Base-by-base conservation (phyloP, 2,888 invertebrate genomes). In the Labia minor region DNA sequence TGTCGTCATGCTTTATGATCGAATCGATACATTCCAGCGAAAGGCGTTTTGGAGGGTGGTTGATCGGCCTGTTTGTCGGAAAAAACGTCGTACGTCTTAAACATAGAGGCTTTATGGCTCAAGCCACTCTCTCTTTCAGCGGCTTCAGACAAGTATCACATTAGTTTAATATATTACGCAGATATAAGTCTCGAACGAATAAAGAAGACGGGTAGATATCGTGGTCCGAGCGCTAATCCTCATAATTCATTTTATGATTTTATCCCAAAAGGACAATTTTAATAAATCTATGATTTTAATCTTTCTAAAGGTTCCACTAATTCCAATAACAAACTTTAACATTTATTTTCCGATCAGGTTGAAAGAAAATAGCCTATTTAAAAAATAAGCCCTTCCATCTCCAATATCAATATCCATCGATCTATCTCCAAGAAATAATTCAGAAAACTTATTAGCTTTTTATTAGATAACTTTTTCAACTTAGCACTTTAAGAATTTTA, bases 1-100 rank as follows among this genome's bases (percentile, higher is more conserved):
- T 49, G 49, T 49, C 49, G 49, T 49, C 49, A 49, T 49, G 49
- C 49, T 49, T 49, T 49, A 49, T 49, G 49, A 49, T 49, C 49
- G 49, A 49, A 49, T 49, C 49, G 49, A 49, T 49, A 49, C 49
- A 49, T 49, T 49, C 49, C 49, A 49, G 16, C n/a, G n/a, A n/a
- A n/a, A n/a, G n/a, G n/a, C n/a, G n/a, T n/a, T n/a, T n/a, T n/a
- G n/a, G n/a, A n/a, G n/a, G n/a, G n/a, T n/a, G n/a, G 49, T 4
- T 49, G n/a, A 8, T n/a, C 3, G 49, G 2, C n/a, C 2, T 4
- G 49, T 3, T 49, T 4, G 8, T 49, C 14, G 14, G 49, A 14
- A 49, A n/a, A 14, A n/a, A 16, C 16, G 49, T 14, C 16, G 49
- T 49, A 2, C 16, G 49, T 49, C 49, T 16, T 49, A 49, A n/a